Percentiles rank a stretch among this genome's conserved stretches.
These are phyloP conservation scores for Silurus aristotelis DNA, from an alignment of 2,797 vertebrate species.

Conservation along the genomic window DNA sequence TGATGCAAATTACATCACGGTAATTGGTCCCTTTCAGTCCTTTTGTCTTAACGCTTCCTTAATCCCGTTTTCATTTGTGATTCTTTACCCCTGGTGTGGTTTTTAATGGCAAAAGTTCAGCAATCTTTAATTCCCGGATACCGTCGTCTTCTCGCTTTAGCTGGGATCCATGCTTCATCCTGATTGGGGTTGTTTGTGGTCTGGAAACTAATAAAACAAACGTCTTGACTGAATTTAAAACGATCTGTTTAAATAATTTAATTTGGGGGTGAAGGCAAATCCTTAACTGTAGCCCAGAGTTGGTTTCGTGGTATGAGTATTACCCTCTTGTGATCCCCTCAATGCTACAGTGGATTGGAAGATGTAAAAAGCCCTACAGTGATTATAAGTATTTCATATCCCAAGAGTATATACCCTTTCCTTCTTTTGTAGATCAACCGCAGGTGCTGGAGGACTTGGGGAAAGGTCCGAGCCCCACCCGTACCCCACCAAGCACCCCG, in stretches of 20 bases:
- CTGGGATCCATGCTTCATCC: conserved; percentile 7
- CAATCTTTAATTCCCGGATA: neutral
- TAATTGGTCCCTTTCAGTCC: neutral
- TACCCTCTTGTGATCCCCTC: conserved; percentile 45
- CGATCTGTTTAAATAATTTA: conserved; percentile 21
- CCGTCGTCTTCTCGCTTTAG: neutral
- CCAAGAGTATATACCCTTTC: neutral
- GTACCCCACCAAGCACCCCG: conserved; percentile 89
- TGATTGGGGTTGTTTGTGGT: conserved; percentile 37
- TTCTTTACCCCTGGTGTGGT: neutral
- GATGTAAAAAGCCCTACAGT: neutral
- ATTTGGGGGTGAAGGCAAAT: conserved; percentile 48
- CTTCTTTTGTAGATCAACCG: conserved; percentile 62
- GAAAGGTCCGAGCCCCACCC: conserved; percentile 76
- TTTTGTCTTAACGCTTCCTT: neutral
- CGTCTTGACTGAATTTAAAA: conserved; percentile 45
- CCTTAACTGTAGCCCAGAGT: conserved; percentile 13
- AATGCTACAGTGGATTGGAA: neutral
- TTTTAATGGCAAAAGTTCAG: neutral
- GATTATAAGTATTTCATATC: neutral
- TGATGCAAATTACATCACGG: neutral
- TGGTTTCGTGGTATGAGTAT: conserved; percentile 34
- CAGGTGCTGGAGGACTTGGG: conserved; percentile 74
- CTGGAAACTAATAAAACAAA: conserved; percentile 51
- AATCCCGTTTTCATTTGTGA: neutral